A percentile compares a stretch with the other conserved stretches of the same genome.
Evolutionary conservation across 2,113 vertebrate genomes (phyloP).

Genomic region (Ageneiosus marmoratus): DNA sequence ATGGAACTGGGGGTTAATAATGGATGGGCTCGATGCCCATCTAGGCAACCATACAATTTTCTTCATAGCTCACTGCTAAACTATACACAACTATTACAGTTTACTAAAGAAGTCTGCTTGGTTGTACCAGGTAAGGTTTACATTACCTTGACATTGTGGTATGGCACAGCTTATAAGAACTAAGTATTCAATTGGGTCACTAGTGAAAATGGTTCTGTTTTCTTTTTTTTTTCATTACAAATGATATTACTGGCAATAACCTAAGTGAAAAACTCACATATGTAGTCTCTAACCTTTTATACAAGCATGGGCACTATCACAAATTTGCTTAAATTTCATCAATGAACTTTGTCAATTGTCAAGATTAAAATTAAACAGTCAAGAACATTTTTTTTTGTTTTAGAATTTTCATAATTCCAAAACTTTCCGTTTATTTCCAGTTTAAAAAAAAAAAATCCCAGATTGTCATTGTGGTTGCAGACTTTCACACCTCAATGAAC

Average conservation of each 20-base stretch:
- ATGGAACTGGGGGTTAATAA: constrained; percentile 56
- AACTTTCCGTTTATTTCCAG: neutral
- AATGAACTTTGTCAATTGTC: too few relatives aligned
- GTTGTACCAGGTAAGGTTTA: neutral
- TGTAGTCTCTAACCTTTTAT: neutral
- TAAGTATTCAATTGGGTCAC: neutral
- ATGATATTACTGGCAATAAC: neutral
- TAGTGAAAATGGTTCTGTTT: constrained; percentile 1
- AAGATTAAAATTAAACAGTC: too few relatives aligned
- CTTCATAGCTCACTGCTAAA: constrained; percentile 6
- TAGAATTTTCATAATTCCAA: neutral
- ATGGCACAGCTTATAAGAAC: neutral
- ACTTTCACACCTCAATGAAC: neutral
- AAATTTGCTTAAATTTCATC: neutral
- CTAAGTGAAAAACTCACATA: neutral
- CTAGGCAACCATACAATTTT: neutral
- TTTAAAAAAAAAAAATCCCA: neutral
- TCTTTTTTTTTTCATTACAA: neutral
- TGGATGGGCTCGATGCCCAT: constrained; percentile 2
- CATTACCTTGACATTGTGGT: neutral
- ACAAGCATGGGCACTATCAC: neutral
- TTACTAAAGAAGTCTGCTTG: neutral
- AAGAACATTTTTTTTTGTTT: neutral
- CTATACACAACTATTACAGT: neutral
- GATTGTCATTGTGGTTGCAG: neutral